A percentile compares a stretch with the other conserved stretches of the same genome.
These are phyloP conservation scores for Hiodon alosoides DNA, from an alignment of 2,113 vertebrate species.

Conservation along the genomic window DNA sequence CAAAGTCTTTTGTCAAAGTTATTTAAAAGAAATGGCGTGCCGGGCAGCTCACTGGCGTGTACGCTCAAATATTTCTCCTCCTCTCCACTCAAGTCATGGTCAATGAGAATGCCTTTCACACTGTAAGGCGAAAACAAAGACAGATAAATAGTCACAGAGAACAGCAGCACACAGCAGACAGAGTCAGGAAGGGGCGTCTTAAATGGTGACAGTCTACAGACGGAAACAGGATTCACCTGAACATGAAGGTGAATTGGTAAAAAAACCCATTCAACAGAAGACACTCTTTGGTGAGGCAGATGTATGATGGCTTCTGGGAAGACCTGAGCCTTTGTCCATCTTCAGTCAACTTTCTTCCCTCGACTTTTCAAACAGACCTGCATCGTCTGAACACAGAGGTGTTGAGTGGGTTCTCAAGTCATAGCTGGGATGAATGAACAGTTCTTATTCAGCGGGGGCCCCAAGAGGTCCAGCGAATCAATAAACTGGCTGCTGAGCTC, in stretches of 20 bases:
- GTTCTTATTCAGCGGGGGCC: too few species aligned
- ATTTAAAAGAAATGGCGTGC: conserved; percentile 60
- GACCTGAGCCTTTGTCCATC: not conserved
- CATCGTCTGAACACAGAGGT: not conserved
- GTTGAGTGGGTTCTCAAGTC: too few species aligned
- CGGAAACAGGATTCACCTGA: not conserved
- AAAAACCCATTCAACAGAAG: not conserved
- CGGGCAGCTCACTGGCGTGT: conserved; percentile 6
- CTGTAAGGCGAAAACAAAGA: not conserved
- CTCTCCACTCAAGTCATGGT: not conserved
- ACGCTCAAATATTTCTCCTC: not conserved
- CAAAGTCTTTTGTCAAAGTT: conserved; percentile 68
- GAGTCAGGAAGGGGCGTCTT: too few species aligned
- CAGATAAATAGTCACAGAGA: too few species aligned
- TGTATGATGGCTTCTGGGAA: not conserved
- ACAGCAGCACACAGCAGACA: too few species aligned
- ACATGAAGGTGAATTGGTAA: not conserved
- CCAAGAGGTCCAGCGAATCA: too few species aligned
- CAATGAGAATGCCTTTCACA: not conserved
- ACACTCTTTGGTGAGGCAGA: not conserved
- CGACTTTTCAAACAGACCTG: not conserved
- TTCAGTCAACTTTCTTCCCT: not conserved
- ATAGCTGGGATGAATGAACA: too few species aligned
- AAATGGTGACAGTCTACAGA: too few species aligned
- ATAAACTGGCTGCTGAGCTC: not conserved